These are phyloP conservation scores for Myotis vivesi DNA, from an alignment of 2,797 vertebrate genomes.

Conservation along the genomic window DNA sequence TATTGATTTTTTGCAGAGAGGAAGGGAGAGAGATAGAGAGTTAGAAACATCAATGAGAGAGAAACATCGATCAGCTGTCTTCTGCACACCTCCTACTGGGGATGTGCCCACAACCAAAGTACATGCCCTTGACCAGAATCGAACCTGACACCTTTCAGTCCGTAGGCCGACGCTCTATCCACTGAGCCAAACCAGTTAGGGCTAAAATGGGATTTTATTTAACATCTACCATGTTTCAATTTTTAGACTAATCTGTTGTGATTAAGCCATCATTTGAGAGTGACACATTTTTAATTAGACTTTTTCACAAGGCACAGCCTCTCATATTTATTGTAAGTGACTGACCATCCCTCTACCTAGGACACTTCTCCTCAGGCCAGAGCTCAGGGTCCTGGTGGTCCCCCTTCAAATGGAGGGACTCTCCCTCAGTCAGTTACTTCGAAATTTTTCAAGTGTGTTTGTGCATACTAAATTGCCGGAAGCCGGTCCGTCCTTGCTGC, in stretches of 20 bases:
- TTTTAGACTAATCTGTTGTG: slow-evolving; percentile 17
- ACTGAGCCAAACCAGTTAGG: too few relatives aligned
- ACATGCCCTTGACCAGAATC: too few relatives aligned
- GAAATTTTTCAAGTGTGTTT: not conserved
- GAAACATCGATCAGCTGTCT: too few relatives aligned
- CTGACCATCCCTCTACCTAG: not conserved
- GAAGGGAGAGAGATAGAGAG: too few relatives aligned
- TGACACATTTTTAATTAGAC: not conserved
- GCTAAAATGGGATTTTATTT: slow-evolving; percentile 3
- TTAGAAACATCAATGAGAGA: too few relatives aligned
- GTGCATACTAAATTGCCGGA: too few relatives aligned
- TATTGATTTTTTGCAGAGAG: too few relatives aligned
- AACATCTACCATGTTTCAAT: not conserved
- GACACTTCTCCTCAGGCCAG: not conserved
- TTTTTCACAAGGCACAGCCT: not conserved
- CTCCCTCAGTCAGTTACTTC: not conserved
- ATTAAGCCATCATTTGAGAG: not conserved
- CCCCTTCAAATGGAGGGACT: not conserved
- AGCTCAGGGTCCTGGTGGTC: not conserved
- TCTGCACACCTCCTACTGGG: too few relatives aligned
- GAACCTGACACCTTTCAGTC: too few relatives aligned
- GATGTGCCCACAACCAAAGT: too few relatives aligned
- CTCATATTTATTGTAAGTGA: not conserved
- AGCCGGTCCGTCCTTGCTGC: too few relatives aligned
- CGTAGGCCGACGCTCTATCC: too few relatives aligned